phyloP scores from a whole-genome alignment of 1,140 invertebrate species.

The Mactra quadrangularis region DNA sequence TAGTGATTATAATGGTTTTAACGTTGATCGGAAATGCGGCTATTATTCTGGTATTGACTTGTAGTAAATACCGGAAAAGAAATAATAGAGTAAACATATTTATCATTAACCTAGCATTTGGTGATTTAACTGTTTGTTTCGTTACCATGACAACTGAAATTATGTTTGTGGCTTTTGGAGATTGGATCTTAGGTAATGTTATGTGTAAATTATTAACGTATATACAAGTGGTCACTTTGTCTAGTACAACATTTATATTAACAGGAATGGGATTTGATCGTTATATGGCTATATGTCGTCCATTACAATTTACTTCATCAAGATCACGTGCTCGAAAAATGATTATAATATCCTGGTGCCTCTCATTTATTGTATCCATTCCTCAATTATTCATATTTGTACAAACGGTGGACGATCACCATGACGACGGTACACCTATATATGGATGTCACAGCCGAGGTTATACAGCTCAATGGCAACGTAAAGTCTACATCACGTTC shows the following conservation, averaged over 20 bases:
- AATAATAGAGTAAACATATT: constrained; percentile 84
- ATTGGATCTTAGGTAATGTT: constrained; percentile 82
- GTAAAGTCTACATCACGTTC: constrained; percentile 84
- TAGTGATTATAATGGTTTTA: constrained; percentile 82
- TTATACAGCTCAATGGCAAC: constrained; percentile 84
- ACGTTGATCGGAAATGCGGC: constrained; percentile 83
- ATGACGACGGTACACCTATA: constrained; percentile 74
- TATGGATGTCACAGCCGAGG: constrained; percentile 81
- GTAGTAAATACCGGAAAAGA: constrained; percentile 80
- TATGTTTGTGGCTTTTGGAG: constrained; percentile 83
- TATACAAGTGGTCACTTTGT: constrained; percentile 83
- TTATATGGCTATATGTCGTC: constrained; percentile 84
- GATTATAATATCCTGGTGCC: constrained; percentile 82
- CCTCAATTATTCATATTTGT: constrained; percentile 85
- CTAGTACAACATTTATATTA: constrained; percentile 84
- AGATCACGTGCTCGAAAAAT: constrained; percentile 70
- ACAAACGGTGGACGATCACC: constrained; percentile 68
- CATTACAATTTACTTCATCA: constrained; percentile 77
- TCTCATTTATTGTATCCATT: constrained; percentile 83
- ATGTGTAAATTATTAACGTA: constrained; percentile 84
- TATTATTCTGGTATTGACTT: constrained; percentile 83
- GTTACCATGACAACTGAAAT: constrained; percentile 85
- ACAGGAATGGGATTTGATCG: constrained; percentile 84
- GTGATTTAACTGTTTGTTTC: constrained; percentile 83
- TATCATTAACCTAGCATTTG: constrained; percentile 84